A percentile compares a stretch with the other conserved stretches of the same genome.
Evolutionary conservation across 2,888 invertebrate species (phyloP).

Genomic region (Drosophila picticornis): DNA sequence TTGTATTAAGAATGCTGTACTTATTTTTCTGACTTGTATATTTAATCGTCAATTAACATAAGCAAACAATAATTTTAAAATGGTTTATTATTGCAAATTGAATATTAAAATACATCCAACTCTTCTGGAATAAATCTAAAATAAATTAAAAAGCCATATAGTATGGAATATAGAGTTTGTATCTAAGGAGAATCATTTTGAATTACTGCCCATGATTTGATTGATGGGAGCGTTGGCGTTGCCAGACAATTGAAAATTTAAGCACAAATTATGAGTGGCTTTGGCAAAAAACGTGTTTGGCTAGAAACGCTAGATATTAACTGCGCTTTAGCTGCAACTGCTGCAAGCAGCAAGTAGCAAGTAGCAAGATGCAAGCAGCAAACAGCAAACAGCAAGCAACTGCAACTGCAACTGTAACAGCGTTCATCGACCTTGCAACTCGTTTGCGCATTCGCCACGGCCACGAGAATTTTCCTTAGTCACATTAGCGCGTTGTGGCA

Average conservation of each 20-base stretch:
- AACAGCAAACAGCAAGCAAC: slow-evolving; percentile 9
- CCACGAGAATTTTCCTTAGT: slow-evolving; percentile 43
- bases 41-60: neutral
- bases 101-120: neutral
- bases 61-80: neutral
- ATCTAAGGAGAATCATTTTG: neutral
- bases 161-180: neutral
- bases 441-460: slow-evolving; percentile 72
- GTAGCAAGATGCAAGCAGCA: slow-evolving; percentile 3
- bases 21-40: neutral
- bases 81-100: neutral
- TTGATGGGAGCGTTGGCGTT: slow-evolving; percentile 14
- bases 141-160: neutral
- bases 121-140: neutral
- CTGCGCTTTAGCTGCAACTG: slow-evolving; percentile 27
- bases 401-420: slow-evolving; percentile 41
- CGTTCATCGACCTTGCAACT: slow-evolving; percentile 85
- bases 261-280: slow-evolving; percentile 44
- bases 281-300: slow-evolving; percentile 57
- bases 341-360: slow-evolving; percentile 2
- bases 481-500: slow-evolving; percentile 26
- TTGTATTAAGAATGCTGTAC: neutral
- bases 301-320: slow-evolving; percentile 41
- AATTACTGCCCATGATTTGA: neutral
- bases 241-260: slow-evolving; percentile 40